These are phyloP conservation scores for Zaprionus lineosus DNA, from an alignment of 2,888 invertebrate species.

Conservation along the genomic window DNA sequence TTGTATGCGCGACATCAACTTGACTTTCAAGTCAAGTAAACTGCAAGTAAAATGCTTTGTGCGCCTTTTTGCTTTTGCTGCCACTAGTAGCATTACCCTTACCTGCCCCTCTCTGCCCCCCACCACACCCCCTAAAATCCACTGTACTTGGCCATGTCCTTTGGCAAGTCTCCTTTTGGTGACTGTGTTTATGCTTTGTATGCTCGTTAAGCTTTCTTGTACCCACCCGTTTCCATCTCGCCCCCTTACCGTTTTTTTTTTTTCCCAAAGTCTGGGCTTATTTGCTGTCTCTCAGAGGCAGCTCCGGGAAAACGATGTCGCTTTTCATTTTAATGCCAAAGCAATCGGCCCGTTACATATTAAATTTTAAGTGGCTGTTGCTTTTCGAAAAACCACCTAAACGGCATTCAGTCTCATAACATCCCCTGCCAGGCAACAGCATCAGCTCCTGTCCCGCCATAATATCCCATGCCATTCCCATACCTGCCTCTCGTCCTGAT, in stretches of 20 bases:
- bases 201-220: constrained; percentile 60
- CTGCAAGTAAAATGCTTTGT: constrained; percentile 58
- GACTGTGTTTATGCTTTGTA: constrained; percentile 46
- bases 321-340: constrained; percentile 50
- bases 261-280: constrained; percentile 29
- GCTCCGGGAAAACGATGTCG: constrained; percentile 26
- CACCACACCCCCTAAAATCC: constrained; percentile 24
- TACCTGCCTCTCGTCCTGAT: no score
- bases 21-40: constrained; percentile 58
- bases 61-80: constrained; percentile 21
- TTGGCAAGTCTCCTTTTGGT: no score
- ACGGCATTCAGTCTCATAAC: no score
- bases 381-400: constrained; percentile 13
- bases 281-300: constrained; percentile 28
- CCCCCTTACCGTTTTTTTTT: neutral
- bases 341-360: constrained; percentile 59
- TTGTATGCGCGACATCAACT: constrained; percentile 43
- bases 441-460: no score
- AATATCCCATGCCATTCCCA: no score
- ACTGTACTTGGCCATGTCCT: constrained; percentile 30
- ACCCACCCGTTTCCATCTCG: constrained; percentile 13
- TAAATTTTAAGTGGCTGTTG: constrained; percentile 58
- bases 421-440: no score
- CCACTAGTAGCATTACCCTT: neutral
- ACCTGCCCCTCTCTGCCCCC: neutral